Base-by-base conservation (phyloP, 2,113 vertebrate species). In the Phrynocephalus versicolor region DNA sequence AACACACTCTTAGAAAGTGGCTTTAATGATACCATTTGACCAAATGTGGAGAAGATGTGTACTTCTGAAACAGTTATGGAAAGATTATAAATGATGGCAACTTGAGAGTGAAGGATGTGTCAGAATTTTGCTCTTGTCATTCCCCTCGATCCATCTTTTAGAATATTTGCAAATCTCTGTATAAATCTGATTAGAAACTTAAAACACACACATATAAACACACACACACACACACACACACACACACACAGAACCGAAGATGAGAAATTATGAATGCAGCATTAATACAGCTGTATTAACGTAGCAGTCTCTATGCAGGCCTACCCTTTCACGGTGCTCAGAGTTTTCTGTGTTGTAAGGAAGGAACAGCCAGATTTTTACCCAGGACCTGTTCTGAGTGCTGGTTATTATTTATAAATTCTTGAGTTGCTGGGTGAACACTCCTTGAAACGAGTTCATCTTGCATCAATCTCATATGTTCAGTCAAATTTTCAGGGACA, bases 1-100 rank as follows among this genome's bases (percentile, higher is more conserved):
- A 79, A 91, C 33, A 87, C 81, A 81, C 76, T 21, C 9, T 37
- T 15, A 35, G 19, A 65, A 93, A 89, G 88, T 7, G 83, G 45
- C 35, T 86, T 37, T 75, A 88, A 55, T 62, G 21, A 33, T 76
- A 87, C 5, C 12, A 77, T 0, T 35, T 84, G 19, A 67, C 69
- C 23, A 2, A 88, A 73, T 37, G 45, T 67, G 76, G 84, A 27
- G 87, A 78, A 27, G 87, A 78, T 83, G 84, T 85, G 19, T 83
- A 1, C 2, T 41, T 88, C 82, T 55, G 77, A 27, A 62, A 89
- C 88, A 88, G 69, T 33, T 69, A 10, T 83, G 74, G n/a, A 14
- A 71, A 78, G 74, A 87, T 58, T 81, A 57, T 70, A 25, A 82
- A 87, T 27, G n/a, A 83, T 87, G 35, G 19, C 62, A n/a, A 74